A percentile compares a stretch with the other conserved stretches of the same genome.
phyloP scores from a whole-genome alignment of 1,140 invertebrate genomes.

The Triops cancriformis region DNA sequence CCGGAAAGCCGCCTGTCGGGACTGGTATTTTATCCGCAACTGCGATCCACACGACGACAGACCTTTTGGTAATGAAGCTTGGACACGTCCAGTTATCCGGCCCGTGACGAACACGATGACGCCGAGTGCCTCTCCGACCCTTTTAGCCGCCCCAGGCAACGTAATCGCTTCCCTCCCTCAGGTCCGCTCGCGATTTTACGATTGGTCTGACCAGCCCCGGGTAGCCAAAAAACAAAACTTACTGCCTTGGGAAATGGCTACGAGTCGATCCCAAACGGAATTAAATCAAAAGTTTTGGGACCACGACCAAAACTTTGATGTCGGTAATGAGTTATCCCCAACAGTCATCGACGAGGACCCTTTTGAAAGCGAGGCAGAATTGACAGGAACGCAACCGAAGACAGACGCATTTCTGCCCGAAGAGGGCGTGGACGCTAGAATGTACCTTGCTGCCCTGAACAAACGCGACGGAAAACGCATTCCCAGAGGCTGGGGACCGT shows the following conservation, averaged over 20 bases:
- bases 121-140: not conserved
- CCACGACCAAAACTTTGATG: not conserved
- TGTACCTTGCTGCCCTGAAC: not conserved
- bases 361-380: not conserved
- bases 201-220: not conserved
- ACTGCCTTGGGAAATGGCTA: not conserved
- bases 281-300: not conserved
- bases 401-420: not conserved
- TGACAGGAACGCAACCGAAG: not conserved
- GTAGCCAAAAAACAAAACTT: not conserved
- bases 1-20: no score
- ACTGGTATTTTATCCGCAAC: no score
- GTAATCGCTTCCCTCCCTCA: not conserved
- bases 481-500: constrained; percentile 43
- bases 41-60: not conserved
- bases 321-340: not conserved
- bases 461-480: constrained; percentile 14
- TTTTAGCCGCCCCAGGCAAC: not conserved
- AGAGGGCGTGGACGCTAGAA: not conserved
- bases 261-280: not conserved
- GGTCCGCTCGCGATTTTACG: not conserved
- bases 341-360: not conserved
- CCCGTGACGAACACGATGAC: not conserved
- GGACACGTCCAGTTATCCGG: not conserved
- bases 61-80: not conserved